Conservation (phyloP, 2,888 invertebrate genomes). For the Caenorhabditis zanzibari region DNA sequence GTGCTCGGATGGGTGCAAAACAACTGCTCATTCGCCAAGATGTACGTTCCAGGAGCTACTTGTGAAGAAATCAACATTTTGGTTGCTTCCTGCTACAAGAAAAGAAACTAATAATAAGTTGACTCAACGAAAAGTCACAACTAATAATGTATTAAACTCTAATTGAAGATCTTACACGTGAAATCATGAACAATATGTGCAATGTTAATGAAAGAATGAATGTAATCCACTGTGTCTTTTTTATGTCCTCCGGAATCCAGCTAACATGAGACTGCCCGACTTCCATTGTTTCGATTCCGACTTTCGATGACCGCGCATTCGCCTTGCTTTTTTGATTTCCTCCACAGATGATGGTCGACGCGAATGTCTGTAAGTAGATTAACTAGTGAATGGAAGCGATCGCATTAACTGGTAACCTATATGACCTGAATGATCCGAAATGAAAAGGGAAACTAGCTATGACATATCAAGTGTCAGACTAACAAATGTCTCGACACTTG, state of each 20-base stretch:
- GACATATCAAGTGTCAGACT: slow-evolving; percentile 36
- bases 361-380: slow-evolving; percentile 67
- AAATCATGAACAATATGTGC: slow-evolving; percentile 61
- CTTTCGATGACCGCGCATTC: slow-evolving; percentile 73
- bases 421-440: slow-evolving; percentile 28
- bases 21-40: slow-evolving; percentile 82
- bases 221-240: background rate
- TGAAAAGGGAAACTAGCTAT: slow-evolving; percentile 6
- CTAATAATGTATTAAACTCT: slow-evolving; percentile 65
- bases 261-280: slow-evolving; percentile 78
- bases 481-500: slow-evolving; percentile 29
- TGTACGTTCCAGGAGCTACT: slow-evolving; percentile 82
- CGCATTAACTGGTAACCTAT: slow-evolving; percentile 47
- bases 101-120: slow-evolving; percentile 53
- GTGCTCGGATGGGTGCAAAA: slow-evolving; percentile 78
- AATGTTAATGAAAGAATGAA: slow-evolving; percentile 40
- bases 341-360: slow-evolving; percentile 73
- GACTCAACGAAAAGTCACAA: slow-evolving; percentile 18
- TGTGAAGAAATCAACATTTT: slow-evolving; percentile 82
- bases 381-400: slow-evolving; percentile 29
- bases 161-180: slow-evolving; percentile 59
- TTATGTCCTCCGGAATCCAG: slow-evolving; percentile 72
- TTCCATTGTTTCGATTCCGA: slow-evolving; percentile 78
- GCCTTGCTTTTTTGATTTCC: slow-evolving; percentile 71
- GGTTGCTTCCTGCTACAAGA: slow-evolving; percentile 80